Base-by-base conservation (phyloP, 2,888 invertebrate genomes). In the Mimumesa dahlbomi region DNA sequence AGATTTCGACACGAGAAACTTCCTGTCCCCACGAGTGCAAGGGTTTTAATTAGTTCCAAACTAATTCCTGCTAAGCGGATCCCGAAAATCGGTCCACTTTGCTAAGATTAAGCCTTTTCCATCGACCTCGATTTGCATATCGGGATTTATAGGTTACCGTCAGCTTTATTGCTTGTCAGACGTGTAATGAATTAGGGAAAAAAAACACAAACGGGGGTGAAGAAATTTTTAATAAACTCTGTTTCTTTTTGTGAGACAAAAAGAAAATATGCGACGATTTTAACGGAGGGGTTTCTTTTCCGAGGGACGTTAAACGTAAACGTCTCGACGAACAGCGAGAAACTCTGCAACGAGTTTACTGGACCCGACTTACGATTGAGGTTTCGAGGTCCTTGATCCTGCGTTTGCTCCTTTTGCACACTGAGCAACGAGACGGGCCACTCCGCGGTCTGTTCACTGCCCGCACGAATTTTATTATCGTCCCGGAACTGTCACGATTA, bases 271-370 rank as follows among this genome's bases (percentile, higher is more conserved):
- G n/a, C n/a, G n/a, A n/a, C n/a, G n/a, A n/a, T n/a, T n/a, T n/a
- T n/a, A n/a, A n/a, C n/a, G n/a, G n/a, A n/a, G n/a, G n/a, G n/a
- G n/a, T n/a, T n/a, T n/a, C n/a, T n/a, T n/a, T n/a, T n/a, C n/a
- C n/a, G n/a, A n/a, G n/a, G n/a, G n/a, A n/a, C n/a, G n/a, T n/a
- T n/a, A n/a, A n/a, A n/a, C n/a, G n/a, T n/a, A n/a, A n/a, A n/a
- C n/a, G n/a, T n/a, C n/a, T n/a, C n/a, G 42, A 6, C 42, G 46
- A 14, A 36, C 22, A 16, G 19, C 48, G 62, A 45, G 45, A 50
- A 57, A 52, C 65, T 62, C 62, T 61, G 72, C 72, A 62, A 72
- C 72, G 65, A 65, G 59, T n/a, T 65, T 21, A 29, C 50, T 52
- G 31, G 46, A 14, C 43, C 22, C 49, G 67, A 61, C 68, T 67